Evolutionary conservation across 2,888 invertebrate genomes (phyloP).

Genomic region (Brachycybe producta): DNA sequence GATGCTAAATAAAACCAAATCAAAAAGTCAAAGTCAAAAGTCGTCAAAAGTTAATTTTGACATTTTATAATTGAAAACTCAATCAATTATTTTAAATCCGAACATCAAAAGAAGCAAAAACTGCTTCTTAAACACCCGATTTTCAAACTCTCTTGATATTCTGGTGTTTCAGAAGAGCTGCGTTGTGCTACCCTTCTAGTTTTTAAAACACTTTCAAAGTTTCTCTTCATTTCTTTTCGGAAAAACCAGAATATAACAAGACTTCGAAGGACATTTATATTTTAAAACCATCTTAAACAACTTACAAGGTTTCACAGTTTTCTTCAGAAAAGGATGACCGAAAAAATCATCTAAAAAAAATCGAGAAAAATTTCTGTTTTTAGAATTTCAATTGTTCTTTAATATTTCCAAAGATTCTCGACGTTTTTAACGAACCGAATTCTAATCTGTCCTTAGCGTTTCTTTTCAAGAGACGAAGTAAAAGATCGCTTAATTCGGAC

Average conservation of each 20-base stretch:
- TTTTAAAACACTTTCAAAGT: no score
- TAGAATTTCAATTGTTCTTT: neutral
- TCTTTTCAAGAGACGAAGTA: slow-evolving; percentile 67
- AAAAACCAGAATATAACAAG: no score
- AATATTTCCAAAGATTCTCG: neutral
- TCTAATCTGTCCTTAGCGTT: slow-evolving; percentile 91
- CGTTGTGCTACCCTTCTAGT: no score
- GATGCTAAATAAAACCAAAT: slow-evolving; percentile 15
- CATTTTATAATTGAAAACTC: no score
- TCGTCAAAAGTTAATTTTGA: neutral
- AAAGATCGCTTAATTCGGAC: slow-evolving; percentile 68
- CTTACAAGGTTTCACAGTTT: slow-evolving; percentile 21
- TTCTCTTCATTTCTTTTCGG: no score
- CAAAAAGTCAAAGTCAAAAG: neutral
- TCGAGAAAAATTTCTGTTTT: slow-evolving; percentile 10
- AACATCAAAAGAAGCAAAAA: neutral
- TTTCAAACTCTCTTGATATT: no score
- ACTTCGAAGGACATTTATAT: no score
- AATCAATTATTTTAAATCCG: no score
- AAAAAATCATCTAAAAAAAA: slow-evolving; percentile 62
- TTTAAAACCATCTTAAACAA: neutral
- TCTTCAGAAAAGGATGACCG: slow-evolving; percentile 64
- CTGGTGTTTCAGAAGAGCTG: no score
- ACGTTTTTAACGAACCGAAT: slow-evolving; percentile 47
- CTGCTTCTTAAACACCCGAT: neutral